Percentiles rank a stretch among this genome's conserved stretches.
phyloP scores from a whole-genome alignment of 2,113 vertebrate genomes.

The Ceyx cyanopectus region DNA sequence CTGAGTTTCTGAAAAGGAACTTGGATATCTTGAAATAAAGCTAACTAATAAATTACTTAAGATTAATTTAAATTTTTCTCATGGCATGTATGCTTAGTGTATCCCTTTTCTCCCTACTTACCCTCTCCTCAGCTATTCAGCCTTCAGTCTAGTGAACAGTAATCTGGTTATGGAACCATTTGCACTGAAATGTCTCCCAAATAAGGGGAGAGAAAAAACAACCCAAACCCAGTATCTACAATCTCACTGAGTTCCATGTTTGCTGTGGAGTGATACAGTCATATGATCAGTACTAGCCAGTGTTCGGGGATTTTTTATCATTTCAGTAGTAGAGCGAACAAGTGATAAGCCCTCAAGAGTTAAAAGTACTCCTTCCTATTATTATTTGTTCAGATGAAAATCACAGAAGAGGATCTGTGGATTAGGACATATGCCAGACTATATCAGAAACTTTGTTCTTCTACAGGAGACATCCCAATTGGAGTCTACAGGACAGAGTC shows the following conservation, averaged over 20 bases:
- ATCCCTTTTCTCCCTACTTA: not conserved
- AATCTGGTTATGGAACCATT: not conserved
- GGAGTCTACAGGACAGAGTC: constrained; percentile 93
- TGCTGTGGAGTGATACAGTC: not conserved
- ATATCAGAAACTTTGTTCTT: constrained; percentile 94
- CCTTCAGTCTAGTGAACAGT: not conserved
- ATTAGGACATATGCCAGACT: constrained; percentile 93
- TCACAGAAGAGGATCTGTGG: constrained; percentile 93
- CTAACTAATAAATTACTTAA: not conserved
- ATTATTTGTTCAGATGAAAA: constrained; percentile 85
- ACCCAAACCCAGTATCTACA: not conserved
- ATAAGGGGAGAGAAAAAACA: not conserved
- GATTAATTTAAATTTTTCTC: not conserved
- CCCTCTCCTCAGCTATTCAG: not conserved
- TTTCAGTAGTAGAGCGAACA: not conserved
- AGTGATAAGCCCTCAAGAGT: not conserved
- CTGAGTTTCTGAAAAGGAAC: not conserved
- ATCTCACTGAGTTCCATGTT: not conserved
- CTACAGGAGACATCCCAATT: constrained; percentile 93
- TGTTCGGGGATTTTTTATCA: not conserved
- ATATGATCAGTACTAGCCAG: not conserved
- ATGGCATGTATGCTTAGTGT: not conserved
- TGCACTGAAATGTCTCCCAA: not conserved
- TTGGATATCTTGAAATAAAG: not conserved
- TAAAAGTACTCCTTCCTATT: constrained; percentile 13